Evolutionary conservation across 2,888 invertebrate genomes (phyloP), one percentile per base, ranked within the genome.

Genomic region (Nomada fucata): DNA sequence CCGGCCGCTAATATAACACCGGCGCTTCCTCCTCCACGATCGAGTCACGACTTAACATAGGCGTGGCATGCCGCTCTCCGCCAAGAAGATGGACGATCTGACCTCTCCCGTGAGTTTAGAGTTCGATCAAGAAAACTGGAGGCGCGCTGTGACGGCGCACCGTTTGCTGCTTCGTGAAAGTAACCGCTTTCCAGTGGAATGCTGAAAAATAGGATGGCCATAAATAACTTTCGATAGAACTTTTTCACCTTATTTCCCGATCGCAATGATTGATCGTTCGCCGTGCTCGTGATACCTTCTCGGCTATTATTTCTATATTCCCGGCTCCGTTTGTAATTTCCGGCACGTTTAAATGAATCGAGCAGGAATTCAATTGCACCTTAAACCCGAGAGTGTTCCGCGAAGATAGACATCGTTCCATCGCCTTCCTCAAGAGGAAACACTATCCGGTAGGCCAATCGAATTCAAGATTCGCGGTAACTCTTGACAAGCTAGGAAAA

Each of bases 1-100:
- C 67, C 53, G 60, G 76, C 71, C 83, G 83, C 79, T 85, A 87
- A 85, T 87, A 81, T 79, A 85, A 82, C 80, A 74, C 84, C 80
- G 82, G 79, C 75, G 78, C 76, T 89, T 86, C 85, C 83, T 88
- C 79, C 82, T 85, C 84, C 77, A 82, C 89, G 90, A 89, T 89
- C 91, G 82, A 89, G 91, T 91, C 92, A 91, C 92, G 91, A 91
- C 86, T 90, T 72, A 84, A 83, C 89, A 90, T 89, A 91, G 92
- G 92, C 92, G 91, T 91, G 91, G 92, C 90, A 86, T 71, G 72
- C 64, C 77, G 82, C 79, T 86, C 80, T 85, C 82, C 72, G 47
- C 73, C 84, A 85, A 85, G 89, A 90, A 91, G 90, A 91, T 89
- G 90, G 88, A 91, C 90, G 91, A 85, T 85, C 86, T 88, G 89